Conservation (phyloP, 2,797 vertebrate genomes). For the Neoniphon sammara region DNA sequence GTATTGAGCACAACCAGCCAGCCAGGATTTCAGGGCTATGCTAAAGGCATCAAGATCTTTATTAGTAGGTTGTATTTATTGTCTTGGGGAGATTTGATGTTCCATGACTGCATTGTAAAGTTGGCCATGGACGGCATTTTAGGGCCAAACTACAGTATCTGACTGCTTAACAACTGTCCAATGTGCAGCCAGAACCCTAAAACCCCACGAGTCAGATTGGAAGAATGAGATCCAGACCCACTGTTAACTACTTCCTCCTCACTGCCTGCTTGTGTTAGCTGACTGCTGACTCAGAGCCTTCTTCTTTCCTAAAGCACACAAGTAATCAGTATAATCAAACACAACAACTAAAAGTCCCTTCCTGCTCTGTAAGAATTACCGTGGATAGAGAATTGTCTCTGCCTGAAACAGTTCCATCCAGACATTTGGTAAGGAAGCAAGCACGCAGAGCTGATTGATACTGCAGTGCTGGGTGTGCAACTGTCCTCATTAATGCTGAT, state of each 20-base stretch:
- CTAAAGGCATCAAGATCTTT: constrained; percentile 44
- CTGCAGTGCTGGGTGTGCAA: constrained; percentile 40
- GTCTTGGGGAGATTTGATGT: constrained; percentile 44
- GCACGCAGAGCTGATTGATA: constrained; percentile 52
- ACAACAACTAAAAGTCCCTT: constrained; percentile 41
- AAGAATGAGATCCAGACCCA: constrained; percentile 54
- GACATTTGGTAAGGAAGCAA: constrained; percentile 48
- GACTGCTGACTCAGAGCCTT: constrained; percentile 42
- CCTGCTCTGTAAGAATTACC: constrained; percentile 36
- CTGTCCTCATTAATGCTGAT: constrained; percentile 77
- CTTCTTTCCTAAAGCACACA: constrained; percentile 16
- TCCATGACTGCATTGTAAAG: constrained; percentile 47
- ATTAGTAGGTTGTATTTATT: constrained; percentile 56
- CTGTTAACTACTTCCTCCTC: constrained; percentile 26
- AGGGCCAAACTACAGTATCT: constrained; percentile 31
- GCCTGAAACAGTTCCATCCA: constrained; percentile 30
- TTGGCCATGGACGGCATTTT: constrained; percentile 31
- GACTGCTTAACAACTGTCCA: constrained; percentile 34
- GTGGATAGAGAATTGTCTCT: constrained; percentile 36
- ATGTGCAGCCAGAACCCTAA: constrained; percentile 32
- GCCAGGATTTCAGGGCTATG: constrained; percentile 19
- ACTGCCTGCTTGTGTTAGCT: constrained; percentile 38
- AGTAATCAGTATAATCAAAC: constrained; percentile 60
- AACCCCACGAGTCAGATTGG: constrained; percentile 36
- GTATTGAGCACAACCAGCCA: constrained; percentile 35